Evolutionary conservation across 2,888 invertebrate species (phyloP).

Genomic region (Scrobipalpa costella): DNA sequence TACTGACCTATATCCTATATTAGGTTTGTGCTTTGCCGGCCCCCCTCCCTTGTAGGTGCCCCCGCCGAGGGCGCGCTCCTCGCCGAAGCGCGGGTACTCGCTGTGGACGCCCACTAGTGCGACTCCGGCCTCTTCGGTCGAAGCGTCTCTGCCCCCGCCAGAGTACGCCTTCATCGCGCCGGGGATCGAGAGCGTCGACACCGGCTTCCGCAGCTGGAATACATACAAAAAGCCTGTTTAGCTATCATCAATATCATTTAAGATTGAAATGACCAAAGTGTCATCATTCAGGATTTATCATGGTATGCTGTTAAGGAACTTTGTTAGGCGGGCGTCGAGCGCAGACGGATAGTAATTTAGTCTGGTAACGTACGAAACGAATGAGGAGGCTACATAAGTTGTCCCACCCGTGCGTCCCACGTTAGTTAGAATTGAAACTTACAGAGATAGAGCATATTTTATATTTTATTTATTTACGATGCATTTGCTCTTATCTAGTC

Average conservation of each 20-base stretch:
- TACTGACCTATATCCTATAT: slow-evolving; percentile 91
- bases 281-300: too few species aligned
- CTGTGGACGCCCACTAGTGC: slow-evolving; percentile 94
- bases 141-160: slow-evolving; percentile 82
- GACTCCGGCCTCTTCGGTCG: slow-evolving; percentile 91
- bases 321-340: too few species aligned
- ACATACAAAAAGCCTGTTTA: slow-evolving; percentile 35
- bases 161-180: slow-evolving; percentile 92
- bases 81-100: slow-evolving; percentile 95
- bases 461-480: too few species aligned
- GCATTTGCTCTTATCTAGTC: too few species aligned
- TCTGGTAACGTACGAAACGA: too few species aligned
- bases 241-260: background rate
- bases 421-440: too few species aligned
- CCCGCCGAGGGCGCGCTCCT: slow-evolving; percentile 90
- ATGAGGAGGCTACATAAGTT: too few species aligned
- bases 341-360: too few species aligned
- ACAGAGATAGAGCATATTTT: too few species aligned
- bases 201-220: slow-evolving; percentile 97
- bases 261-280: too few species aligned
- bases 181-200: slow-evolving; percentile 97
- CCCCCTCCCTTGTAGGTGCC: slow-evolving; percentile 88
- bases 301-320: too few species aligned
- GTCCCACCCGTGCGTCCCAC: too few species aligned
- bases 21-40: slow-evolving; percentile 93